Conservation (phyloP, 2,113 vertebrate species). For the Bettongia penicillata region DNA sequence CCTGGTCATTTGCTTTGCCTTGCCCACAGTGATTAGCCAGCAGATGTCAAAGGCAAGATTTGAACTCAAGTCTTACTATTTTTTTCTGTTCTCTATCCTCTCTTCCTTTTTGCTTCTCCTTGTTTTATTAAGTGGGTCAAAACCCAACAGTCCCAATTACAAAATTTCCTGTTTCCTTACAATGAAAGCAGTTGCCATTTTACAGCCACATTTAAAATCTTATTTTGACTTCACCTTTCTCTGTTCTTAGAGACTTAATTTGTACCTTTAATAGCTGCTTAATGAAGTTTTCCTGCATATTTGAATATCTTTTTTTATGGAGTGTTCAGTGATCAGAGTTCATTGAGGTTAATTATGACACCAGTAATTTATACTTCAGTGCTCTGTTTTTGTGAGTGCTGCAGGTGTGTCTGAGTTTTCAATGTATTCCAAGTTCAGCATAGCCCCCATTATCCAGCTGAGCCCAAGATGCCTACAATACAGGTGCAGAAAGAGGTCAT, state of each 20-base stretch:
- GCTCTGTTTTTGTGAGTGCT: constrained; percentile 39
- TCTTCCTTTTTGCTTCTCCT: not conserved
- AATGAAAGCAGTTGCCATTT: not conserved
- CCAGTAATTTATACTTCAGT: constrained; percentile 55
- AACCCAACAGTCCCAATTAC: not conserved
- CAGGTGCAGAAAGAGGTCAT: constrained; percentile 41
- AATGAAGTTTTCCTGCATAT: not conserved
- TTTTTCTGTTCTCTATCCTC: not conserved
- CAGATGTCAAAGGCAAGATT: not conserved
- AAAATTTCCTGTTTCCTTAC: not conserved
- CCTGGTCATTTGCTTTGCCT: not conserved
- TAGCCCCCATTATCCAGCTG: constrained; percentile 31
- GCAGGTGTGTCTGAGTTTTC: constrained; percentile 60
- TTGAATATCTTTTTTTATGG: constrained; percentile 17
- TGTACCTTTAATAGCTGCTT: constrained; percentile 31
- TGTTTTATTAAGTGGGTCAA: not conserved
- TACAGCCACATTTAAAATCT: not conserved
- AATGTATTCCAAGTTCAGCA: not conserved
- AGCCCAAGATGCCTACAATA: constrained; percentile 37
- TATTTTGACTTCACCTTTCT: constrained; percentile 38
- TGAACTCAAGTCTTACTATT: not conserved
- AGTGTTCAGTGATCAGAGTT: constrained; percentile 28
- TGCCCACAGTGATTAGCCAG: not conserved
- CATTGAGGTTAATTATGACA: constrained; percentile 64
- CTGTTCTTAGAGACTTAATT: constrained; percentile 6